Base-by-base conservation (phyloP, 1,140 invertebrate species). In the Diorhabda carinulata region DNA sequence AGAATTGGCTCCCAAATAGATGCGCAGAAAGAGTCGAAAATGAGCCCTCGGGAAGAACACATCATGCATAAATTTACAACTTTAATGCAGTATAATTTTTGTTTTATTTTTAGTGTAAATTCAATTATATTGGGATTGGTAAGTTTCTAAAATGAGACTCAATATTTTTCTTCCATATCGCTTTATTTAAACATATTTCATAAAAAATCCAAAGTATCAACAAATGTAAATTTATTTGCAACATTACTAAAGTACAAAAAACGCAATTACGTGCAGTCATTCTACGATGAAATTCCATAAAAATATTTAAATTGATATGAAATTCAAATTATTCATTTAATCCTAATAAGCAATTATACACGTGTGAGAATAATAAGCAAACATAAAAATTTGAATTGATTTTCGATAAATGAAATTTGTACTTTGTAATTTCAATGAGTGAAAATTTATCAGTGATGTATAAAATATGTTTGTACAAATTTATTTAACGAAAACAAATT, bases 261-360 rank as follows among this genome's bases (percentile, higher is more conserved):
- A 52, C 61, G 52, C 66, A 68, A 57, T 60, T 61, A 67, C 61
- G 63, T 25, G 25, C 25, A 43, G n/a, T 43, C 4, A 67, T 42
- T 43, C 57, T 58, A 71, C 57, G 63, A 70, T 63, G 63, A 41
- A 63, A 70, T 47, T 63, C 43, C 5, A 44, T 62, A 25, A 41
- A 57, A 62, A 43, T 57, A 62, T 64, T 25, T 9, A n/a, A 44
- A 10, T 40, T n/a, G 5, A 57, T 43, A n/a, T 43, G 43, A 64
- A 57, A 64, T 57, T 7, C 2, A 62, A 10, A 44, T 62, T 9
- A 59, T 25, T 25, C 25, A 61, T 4, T 64, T 47, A 2, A 65
- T 7, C 40, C 57, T 25, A 10, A 43, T 40, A 41, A 10, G 9
- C 9, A 52, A 8, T 8, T 8, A n/a, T 52, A n/a, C 6, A 52